Percentiles rank a stretch among this genome's conserved stretches.
phyloP scores from a whole-genome alignment of 2,113 vertebrate genomes.

The Sigmodon hispidus region DNA sequence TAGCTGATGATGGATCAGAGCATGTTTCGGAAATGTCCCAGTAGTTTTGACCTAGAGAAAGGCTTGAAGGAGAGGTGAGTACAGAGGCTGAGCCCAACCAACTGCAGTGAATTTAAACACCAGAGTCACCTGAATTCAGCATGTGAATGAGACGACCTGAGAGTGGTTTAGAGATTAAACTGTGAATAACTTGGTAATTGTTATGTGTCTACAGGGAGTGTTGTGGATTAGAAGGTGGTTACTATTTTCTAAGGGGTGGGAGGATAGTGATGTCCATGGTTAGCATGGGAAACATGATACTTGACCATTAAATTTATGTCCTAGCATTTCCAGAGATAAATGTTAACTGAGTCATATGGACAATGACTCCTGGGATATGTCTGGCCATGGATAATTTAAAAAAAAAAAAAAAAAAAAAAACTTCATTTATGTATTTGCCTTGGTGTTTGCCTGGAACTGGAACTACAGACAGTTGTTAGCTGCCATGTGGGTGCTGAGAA shows the following conservation, averaged over 20 bases:
- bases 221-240: background rate
- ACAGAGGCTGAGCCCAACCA: background rate
- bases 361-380: background rate
- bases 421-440: too few relatives aligned
- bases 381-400: background rate
- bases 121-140: background rate
- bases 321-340: background rate
- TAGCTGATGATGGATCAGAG: background rate
- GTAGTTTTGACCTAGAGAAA: background rate
- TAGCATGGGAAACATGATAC: background rate
- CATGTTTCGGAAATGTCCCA: background rate
- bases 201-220: background rate
- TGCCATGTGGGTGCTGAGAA: too few relatives aligned
- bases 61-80: background rate
- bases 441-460: too few relatives aligned
- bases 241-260: background rate
- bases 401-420: too few relatives aligned
- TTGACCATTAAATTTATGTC: background rate
- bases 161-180: background rate
- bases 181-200: background rate
- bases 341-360: background rate
- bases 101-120: background rate
- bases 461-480: too few relatives aligned
- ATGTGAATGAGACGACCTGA: background rate
- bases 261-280: too few relatives aligned